phyloP scores from a whole-genome alignment of 1,140 invertebrate species.

The Meloidogyne exigua region DNA sequence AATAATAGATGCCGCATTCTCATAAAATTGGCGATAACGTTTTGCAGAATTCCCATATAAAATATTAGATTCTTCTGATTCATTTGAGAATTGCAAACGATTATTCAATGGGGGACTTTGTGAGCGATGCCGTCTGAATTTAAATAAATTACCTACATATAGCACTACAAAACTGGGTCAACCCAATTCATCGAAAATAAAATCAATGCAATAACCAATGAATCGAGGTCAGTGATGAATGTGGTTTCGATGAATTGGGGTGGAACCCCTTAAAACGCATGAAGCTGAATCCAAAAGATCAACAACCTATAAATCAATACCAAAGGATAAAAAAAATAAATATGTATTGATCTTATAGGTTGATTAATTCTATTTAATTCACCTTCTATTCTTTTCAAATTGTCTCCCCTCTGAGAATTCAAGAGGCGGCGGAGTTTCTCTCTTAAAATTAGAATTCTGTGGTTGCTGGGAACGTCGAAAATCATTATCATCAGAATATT shows the following conservation, averaged over 20 bases:
- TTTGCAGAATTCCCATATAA: background rate
- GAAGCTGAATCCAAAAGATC: background rate
- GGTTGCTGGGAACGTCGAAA: conserved; percentile 15
- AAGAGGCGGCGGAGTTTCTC: background rate
- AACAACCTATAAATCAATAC: background rate
- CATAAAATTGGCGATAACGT: conserved; percentile 1
- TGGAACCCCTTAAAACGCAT: too few relatives aligned
- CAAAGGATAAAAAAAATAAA: too few relatives aligned
- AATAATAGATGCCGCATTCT: background rate
- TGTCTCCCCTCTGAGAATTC: background rate
- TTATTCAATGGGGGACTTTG: background rate
- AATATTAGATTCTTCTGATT: background rate
- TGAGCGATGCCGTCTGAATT: background rate
- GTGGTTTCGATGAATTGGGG: too few relatives aligned
- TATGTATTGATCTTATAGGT: too few relatives aligned
- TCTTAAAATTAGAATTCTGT: background rate
- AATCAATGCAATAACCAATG: too few relatives aligned
- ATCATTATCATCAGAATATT: conserved; percentile 15
- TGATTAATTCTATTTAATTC: background rate
- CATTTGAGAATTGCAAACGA: background rate
- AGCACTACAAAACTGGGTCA: too few relatives aligned
- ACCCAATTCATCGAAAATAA: too few relatives aligned
- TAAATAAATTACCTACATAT: background rate
- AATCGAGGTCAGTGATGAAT: too few relatives aligned
- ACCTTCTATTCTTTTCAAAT: conserved; percentile 2